Evolutionary conservation across 2,888 invertebrate species (phyloP).

Genomic region (Abrostola triplasia): DNA sequence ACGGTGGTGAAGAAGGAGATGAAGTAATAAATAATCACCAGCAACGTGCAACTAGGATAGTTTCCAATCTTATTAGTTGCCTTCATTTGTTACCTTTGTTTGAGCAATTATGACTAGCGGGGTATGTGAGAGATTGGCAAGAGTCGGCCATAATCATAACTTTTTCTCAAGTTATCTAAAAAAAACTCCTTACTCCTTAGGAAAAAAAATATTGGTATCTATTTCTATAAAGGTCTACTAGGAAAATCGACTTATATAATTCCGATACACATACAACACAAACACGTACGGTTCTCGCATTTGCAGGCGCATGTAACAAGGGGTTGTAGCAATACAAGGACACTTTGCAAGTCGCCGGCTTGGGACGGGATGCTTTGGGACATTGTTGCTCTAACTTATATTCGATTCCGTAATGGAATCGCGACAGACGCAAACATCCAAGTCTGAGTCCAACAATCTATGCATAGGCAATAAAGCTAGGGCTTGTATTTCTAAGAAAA

Average conservation of each 20-base stretch:
- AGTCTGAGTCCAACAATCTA: conserved; percentile 38
- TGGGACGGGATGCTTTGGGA: conserved; percentile 51
- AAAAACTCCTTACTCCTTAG: no score
- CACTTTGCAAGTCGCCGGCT: conserved; percentile 58
- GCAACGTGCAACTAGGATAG: no score
- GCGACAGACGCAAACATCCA: conserved; percentile 49
- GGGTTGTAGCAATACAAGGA: conserved; percentile 62
- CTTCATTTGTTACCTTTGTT: no score
- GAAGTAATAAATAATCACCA: no score
- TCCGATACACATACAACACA: neutral
- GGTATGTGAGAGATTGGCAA: no score
- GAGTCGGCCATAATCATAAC: no score
- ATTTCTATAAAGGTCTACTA: no score
- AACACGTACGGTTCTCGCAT: conserved; percentile 38
- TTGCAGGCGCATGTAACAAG: conserved; percentile 67
- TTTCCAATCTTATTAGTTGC: no score
- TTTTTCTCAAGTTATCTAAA: no score
- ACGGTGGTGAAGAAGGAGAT: no score
- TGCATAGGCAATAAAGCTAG: conserved; percentile 46
- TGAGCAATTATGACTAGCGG: no score
- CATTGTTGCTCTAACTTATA: conserved; percentile 71
- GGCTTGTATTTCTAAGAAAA: conserved; percentile 16
- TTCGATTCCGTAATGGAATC: conserved; percentile 72
- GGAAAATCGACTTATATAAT: neutral
- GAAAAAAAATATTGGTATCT: no score